Conservation (phyloP, 2,888 invertebrate genomes). For the Ariolimax columbianus region DNA sequence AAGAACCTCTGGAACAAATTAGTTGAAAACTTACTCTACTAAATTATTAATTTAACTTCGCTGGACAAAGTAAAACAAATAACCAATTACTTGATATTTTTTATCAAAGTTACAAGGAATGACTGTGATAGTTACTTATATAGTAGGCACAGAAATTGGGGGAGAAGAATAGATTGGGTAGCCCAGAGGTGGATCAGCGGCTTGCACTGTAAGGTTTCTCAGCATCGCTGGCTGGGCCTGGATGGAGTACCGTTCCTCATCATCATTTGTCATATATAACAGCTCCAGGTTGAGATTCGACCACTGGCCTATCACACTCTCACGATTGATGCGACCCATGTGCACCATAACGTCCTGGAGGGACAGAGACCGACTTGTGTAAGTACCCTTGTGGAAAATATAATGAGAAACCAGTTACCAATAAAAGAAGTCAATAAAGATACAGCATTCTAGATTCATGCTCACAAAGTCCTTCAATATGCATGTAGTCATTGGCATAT, state of each 20-base stretch:
- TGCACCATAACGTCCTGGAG: slow-evolving; percentile 73
- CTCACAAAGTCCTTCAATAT: too few relatives aligned
- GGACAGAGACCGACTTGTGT: slow-evolving; percentile 77
- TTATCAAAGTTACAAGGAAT: too few relatives aligned
- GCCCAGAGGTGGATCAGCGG: slow-evolving; percentile 80
- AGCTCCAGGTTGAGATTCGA: slow-evolving; percentile 79
- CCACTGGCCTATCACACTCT: slow-evolving; percentile 79
- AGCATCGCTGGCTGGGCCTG: slow-evolving; percentile 79
- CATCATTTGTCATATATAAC: slow-evolving; percentile 81
- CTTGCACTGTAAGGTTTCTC: slow-evolving; percentile 79
- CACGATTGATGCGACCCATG: slow-evolving; percentile 77
- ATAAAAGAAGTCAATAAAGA: background rate
- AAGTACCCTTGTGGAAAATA: slow-evolving; percentile 69
- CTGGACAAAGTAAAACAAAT: too few relatives aligned
- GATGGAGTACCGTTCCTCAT: slow-evolving; percentile 81
- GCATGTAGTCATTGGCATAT: too few relatives aligned
- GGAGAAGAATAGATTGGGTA: slow-evolving; percentile 78
- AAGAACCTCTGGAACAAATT: too few relatives aligned
- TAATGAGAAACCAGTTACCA: background rate
- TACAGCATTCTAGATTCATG: background rate
- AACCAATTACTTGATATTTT: too few relatives aligned
- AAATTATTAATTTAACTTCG: too few relatives aligned
- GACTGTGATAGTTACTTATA: slow-evolving; percentile 54
- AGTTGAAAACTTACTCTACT: too few relatives aligned
- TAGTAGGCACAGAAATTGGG: slow-evolving; percentile 69